These are phyloP conservation scores for Suricata suricatta DNA, from an alignment of 2,113 vertebrate genomes.

Conservation along the genomic window DNA sequence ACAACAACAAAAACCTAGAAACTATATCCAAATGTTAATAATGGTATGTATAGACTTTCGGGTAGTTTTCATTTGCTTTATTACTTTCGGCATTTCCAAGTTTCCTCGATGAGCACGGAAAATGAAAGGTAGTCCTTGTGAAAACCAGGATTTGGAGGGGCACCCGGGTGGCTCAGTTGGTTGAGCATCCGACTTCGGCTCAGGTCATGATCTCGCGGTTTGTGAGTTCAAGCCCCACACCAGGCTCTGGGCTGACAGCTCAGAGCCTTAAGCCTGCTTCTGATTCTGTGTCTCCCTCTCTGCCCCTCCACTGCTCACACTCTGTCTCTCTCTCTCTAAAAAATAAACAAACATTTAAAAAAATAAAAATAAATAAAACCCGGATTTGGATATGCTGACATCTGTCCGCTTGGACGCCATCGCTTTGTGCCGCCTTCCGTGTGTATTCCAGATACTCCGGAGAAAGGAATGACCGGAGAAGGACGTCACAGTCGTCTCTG, in stretches of 20 bases:
- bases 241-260: too few relatives aligned
- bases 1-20: not conserved
- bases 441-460: not conserved
- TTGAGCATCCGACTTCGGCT: too few relatives aligned
- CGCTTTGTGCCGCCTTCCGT: not conserved
- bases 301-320: too few relatives aligned
- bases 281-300: too few relatives aligned
- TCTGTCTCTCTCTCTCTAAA: too few relatives aligned
- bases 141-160: not conserved
- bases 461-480: not conserved
- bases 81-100: not conserved
- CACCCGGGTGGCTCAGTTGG: too few relatives aligned
- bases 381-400: not conserved
- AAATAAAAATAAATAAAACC: not conserved
- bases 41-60: not conserved
- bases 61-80: not conserved
- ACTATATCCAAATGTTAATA: not conserved
- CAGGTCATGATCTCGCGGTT: too few relatives aligned
- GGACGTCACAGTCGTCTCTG: not conserved
- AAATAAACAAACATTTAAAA: too few relatives aligned
- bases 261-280: too few relatives aligned
- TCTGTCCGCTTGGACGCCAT: not conserved
- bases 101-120: not conserved
- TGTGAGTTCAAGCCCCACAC: too few relatives aligned
- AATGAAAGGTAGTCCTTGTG: not conserved